A percentile compares a stretch with the other conserved stretches of the same genome.
These are phyloP conservation scores for Diplodus sargus DNA, from an alignment of 2,797 vertebrate genomes.

Conservation along the genomic window DNA sequence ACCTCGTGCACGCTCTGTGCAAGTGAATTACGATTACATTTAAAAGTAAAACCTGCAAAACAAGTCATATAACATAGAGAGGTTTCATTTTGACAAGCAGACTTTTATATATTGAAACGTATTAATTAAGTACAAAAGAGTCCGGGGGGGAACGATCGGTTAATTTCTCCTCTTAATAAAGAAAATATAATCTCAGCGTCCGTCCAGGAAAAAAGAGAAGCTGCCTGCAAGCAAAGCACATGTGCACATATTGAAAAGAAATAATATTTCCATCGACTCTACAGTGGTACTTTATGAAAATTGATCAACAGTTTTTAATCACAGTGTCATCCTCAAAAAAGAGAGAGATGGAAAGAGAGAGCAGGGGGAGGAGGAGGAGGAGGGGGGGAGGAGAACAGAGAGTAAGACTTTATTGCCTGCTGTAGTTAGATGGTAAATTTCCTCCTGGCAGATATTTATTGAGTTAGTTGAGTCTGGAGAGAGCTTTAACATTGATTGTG, in stretches of 20 bases:
- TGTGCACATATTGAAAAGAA: conserved; percentile 72
- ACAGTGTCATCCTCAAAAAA: conserved; percentile 80
- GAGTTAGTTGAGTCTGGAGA: conserved; percentile 87
- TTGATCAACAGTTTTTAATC: conserved; percentile 87
- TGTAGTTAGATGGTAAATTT: conserved; percentile 88
- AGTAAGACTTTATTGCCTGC: conserved; percentile 83
- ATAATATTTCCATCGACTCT: conserved; percentile 83
- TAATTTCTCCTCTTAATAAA: conserved; percentile 45
- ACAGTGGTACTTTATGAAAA: conserved; percentile 85
- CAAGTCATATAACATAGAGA: conserved; percentile 12
- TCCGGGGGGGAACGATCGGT: conserved; percentile 27
- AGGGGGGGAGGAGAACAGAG: conserved; percentile 47
- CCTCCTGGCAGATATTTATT: conserved; percentile 87
- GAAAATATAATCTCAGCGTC: conserved; percentile 21
- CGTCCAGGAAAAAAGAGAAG: conserved; percentile 14
- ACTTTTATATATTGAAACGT: conserved; percentile 52
- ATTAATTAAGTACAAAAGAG: conserved; percentile 45
- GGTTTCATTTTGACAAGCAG: conserved; percentile 20
- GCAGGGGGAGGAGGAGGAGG: background rate
- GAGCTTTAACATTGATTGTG: conserved; percentile 89
- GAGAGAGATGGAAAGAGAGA: conserved; percentile 56
- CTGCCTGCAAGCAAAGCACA: conserved; percentile 60
- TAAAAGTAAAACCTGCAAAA: conserved; percentile 32
- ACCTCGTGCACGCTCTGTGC: conserved; percentile 4
- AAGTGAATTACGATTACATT: conserved; percentile 1